Percentiles rank a stretch among this genome's conserved stretches.
These are phyloP conservation scores for Spea bombifrons DNA, from an alignment of 2,113 vertebrate species.

Conservation along the genomic window DNA sequence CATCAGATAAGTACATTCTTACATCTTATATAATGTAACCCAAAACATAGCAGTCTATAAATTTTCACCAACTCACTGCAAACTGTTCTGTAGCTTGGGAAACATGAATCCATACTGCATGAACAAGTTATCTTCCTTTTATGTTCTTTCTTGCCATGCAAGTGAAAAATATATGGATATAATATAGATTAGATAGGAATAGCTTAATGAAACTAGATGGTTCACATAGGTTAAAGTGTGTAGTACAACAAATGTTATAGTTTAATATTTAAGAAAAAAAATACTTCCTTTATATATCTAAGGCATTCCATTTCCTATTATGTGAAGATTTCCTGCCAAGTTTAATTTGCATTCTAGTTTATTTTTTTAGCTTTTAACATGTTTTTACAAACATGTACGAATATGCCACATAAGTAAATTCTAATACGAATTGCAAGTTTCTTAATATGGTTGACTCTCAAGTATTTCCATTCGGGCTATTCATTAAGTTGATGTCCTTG, in stretches of 20 bases:
- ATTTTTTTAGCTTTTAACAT: too few relatives aligned
- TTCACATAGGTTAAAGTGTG: constrained; percentile 37
- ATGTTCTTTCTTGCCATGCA: constrained; percentile 40
- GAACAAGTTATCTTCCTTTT: constrained; percentile 46
- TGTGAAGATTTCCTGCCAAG: too few relatives aligned
- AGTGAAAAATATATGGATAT: constrained; percentile 39
- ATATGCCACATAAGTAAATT: too few relatives aligned
- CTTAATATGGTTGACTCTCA: too few relatives aligned
- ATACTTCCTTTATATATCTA: too few relatives aligned
- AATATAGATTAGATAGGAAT: constrained; percentile 48
- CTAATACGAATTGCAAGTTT: too few relatives aligned
- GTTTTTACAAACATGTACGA: too few relatives aligned
- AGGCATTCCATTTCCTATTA: too few relatives aligned
- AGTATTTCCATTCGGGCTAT: too few relatives aligned
- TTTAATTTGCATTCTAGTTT: too few relatives aligned
- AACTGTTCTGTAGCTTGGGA: constrained; percentile 49
- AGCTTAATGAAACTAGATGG: constrained; percentile 44
- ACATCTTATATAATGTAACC: constrained; percentile 47
- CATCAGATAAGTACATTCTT: constrained; percentile 52
- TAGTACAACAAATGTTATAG: constrained; percentile 17
- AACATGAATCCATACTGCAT: constrained; percentile 51
- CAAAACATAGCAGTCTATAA: constrained; percentile 53
- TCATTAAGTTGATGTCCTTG: too few relatives aligned
- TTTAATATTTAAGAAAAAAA: not conserved
- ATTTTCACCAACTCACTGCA: constrained; percentile 54